Percentiles rank a stretch among this genome's conserved stretches.
Evolutionary conservation across 2,797 vertebrate species (phyloP).

Genomic region (Epinephelus malabaricus): DNA sequence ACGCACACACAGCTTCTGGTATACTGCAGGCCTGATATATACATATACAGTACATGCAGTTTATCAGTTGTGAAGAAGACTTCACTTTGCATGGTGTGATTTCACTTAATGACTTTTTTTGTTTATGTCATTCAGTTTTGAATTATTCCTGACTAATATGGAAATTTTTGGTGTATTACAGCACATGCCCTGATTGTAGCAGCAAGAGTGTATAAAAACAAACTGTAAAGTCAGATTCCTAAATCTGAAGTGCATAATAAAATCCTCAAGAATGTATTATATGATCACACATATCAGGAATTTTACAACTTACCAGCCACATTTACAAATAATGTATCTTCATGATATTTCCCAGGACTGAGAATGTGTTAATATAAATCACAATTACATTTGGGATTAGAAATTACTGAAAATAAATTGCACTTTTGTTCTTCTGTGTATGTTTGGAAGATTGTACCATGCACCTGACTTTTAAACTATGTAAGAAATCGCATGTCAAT

Average conservation of each 20-base stretch:
- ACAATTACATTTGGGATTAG: neutral
- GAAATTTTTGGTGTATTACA: neutral
- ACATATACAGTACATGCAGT: neutral
- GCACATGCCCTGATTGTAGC: neutral
- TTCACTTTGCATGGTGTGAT: conserved; percentile 61
- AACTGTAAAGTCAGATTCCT: neutral
- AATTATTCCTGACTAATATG: neutral
- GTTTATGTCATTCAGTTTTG: neutral
- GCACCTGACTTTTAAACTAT: conserved; percentile 29
- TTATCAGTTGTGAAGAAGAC: conserved; percentile 1
- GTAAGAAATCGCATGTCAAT: conserved; percentile 58
- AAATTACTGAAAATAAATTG: neutral
- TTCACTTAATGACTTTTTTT: neutral
- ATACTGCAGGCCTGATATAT: no score
- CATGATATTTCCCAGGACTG: neutral
- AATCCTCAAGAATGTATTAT: neutral
- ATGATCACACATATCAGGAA: neutral
- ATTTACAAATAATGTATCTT: neutral
- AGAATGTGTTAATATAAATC: neutral
- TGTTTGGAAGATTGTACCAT: conserved; percentile 24
- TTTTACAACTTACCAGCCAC: neutral
- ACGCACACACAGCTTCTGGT: neutral
- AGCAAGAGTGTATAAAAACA: neutral
- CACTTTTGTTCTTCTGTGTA: neutral
- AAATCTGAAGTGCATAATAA: neutral